phyloP scores from a whole-genome alignment of 2,113 vertebrate species.

The Arizona elegans region DNA sequence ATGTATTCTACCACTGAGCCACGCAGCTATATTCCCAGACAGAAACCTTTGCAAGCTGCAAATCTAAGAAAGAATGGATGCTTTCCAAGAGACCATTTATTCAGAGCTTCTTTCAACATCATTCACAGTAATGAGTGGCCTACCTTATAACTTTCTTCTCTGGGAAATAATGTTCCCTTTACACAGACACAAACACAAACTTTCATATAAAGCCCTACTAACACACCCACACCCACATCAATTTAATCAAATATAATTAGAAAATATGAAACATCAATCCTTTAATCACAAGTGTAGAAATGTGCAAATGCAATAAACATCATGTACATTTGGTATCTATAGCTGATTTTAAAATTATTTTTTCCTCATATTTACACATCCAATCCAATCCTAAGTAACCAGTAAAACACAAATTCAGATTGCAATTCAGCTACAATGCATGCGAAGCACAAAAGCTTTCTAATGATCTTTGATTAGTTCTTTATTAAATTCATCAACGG shows the following conservation, averaged over 20 bases:
- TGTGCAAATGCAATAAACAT: conserved; percentile 58
- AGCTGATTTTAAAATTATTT: conserved; percentile 66
- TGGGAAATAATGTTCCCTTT: conserved; percentile 54
- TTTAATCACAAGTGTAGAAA: conserved; percentile 60
- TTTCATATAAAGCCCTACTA: not conserved
- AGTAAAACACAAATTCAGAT: conserved; percentile 73
- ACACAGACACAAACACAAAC: not conserved
- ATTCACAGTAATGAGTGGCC: conserved; percentile 51
- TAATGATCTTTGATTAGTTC: conserved; percentile 99
- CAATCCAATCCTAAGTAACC: conserved; percentile 60
- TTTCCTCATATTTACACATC: conserved; percentile 67
- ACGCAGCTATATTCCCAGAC: not conserved
- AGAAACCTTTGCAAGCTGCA: not conserved
- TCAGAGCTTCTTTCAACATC: not conserved
- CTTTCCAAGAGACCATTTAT: not conserved
- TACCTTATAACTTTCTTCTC: conserved; percentile 61
- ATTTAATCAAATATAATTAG: conserved; percentile 88
- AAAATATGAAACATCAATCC: conserved; percentile 71
- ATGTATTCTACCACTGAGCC: not conserved
- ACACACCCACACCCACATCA: conserved; percentile 59
- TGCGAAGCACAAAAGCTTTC: conserved; percentile 81
- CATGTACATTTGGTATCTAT: conserved; percentile 68
- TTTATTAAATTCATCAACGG: conserved; percentile 96
- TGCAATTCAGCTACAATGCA: conserved; percentile 76
- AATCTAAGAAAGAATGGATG: not conserved